phyloP scores from a whole-genome alignment of 1,140 invertebrate genomes.

The Sycophaga agraensis region DNA sequence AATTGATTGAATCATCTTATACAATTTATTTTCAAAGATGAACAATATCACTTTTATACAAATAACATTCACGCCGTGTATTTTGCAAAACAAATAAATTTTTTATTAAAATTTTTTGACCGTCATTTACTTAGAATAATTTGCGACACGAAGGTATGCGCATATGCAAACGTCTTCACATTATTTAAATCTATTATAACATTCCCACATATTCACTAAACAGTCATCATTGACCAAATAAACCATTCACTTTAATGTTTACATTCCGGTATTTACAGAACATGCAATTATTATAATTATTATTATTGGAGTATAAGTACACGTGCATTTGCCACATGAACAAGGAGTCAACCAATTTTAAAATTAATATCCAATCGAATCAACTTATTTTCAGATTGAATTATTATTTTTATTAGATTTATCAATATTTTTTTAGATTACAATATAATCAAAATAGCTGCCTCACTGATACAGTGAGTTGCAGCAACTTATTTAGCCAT shows the following conservation, averaged over 20 bases:
- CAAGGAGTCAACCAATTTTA: conserved; percentile 6
- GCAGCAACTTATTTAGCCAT: conserved; percentile 43
- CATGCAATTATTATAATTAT: conserved; percentile 21
- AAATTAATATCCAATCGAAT: conserved; percentile 24
- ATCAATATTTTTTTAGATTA: conserved; percentile 52
- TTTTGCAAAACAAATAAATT: conserved; percentile 26
- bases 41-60: conserved; percentile 12
- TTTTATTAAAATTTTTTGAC: conserved; percentile 15
- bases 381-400: conserved; percentile 22
- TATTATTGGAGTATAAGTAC: conserved; percentile 17
- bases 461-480: conserved; percentile 58
- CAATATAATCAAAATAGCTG: conserved; percentile 43
- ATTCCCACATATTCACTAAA: background rate
- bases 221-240: conserved; percentile 10
- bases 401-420: conserved; percentile 36
- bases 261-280: conserved; percentile 22
- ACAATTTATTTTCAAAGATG: background rate
- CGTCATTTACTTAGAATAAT: too few relatives aligned
- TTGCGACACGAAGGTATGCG: background rate
- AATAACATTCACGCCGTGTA: background rate
- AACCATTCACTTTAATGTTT: conserved; percentile 19
- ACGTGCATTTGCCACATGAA: conserved; percentile 16
- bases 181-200: conserved; percentile 4
- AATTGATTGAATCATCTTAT: conserved; percentile 5
- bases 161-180: background rate